Conservation (phyloP, 2,113 vertebrate genomes). For the Paramormyrops kingsleyae region DNA sequence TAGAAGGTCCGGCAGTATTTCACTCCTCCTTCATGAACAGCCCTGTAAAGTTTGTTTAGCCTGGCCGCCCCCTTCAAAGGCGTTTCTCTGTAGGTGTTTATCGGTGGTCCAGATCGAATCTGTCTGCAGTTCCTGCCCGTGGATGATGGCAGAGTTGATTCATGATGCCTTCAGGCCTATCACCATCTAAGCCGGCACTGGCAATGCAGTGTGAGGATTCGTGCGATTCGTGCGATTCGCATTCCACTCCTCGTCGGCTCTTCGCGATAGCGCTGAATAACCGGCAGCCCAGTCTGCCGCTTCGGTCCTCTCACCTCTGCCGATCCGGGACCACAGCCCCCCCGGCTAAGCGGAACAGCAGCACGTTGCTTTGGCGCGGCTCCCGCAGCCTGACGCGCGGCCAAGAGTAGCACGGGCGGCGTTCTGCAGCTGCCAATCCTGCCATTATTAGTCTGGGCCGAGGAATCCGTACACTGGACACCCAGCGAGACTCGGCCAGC, state of each 20-base stretch:
- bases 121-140: slow-evolving; percentile 24
- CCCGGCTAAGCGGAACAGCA: slow-evolving; percentile 12
- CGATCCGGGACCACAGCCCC: not conserved
- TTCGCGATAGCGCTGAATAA: not conserved
- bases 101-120: slow-evolving; percentile 30
- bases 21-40: not conserved
- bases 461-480: slow-evolving; percentile 50
- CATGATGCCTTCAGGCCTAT: slow-evolving; percentile 15
- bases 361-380: slow-evolving; percentile 46
- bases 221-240: slow-evolving; percentile 4
- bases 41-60: not conserved
- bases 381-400: slow-evolving; percentile 54
- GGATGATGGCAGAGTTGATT: slow-evolving; percentile 22
- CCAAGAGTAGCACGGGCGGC: slow-evolving; percentile 49
- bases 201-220: slow-evolving; percentile 14
- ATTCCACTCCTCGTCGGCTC: not conserved
- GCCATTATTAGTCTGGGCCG: slow-evolving; percentile 64
- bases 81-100: slow-evolving; percentile 15
- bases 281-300: not conserved
- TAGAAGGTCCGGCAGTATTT: slow-evolving; percentile 36
- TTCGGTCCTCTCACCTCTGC: not conserved
- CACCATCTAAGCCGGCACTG: slow-evolving; percentile 16
- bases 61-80: not conserved
- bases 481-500: slow-evolving; percentile 35
- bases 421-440: slow-evolving; percentile 46